These are phyloP conservation scores for Podiceps cristatus DNA, from an alignment of 2,113 vertebrate species.

Conservation along the genomic window DNA sequence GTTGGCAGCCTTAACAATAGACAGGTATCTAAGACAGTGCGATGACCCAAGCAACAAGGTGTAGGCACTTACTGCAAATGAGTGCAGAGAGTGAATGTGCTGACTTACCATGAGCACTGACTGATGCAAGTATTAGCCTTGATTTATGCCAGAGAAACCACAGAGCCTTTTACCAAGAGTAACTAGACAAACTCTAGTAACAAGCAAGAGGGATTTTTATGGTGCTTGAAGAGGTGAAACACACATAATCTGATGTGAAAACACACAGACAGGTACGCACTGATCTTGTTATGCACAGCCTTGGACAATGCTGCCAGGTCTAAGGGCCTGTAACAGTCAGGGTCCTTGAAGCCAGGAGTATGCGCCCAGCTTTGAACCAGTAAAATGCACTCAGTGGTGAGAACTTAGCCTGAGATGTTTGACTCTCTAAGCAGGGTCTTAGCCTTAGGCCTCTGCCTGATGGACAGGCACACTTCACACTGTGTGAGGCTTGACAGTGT, in stretches of 20 bases:
- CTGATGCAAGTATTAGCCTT: background rate
- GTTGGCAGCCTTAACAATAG: background rate
- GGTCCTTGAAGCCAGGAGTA: background rate
- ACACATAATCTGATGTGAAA: background rate
- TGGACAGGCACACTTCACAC: background rate
- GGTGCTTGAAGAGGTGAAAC: background rate
- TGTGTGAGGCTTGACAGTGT: background rate
- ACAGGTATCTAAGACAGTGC: background rate
- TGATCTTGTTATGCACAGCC: background rate
- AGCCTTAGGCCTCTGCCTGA: background rate
- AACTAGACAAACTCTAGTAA: background rate
- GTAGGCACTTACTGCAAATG: background rate
- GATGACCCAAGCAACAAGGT: background rate
- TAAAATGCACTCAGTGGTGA: background rate
- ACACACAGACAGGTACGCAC: fast-evolving
- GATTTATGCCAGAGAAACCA: background rate
- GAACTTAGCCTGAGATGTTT: background rate
- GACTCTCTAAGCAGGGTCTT: background rate
- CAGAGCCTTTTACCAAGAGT: background rate
- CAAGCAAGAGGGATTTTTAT: background rate
- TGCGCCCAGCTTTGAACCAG: background rate
- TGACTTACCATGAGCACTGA: background rate
- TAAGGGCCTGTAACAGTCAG: background rate
- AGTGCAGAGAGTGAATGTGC: background rate
- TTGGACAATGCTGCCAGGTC: background rate